Base-by-base conservation (phyloP, 2,113 vertebrate species). In the Oxygymnocypris stewartii region DNA sequence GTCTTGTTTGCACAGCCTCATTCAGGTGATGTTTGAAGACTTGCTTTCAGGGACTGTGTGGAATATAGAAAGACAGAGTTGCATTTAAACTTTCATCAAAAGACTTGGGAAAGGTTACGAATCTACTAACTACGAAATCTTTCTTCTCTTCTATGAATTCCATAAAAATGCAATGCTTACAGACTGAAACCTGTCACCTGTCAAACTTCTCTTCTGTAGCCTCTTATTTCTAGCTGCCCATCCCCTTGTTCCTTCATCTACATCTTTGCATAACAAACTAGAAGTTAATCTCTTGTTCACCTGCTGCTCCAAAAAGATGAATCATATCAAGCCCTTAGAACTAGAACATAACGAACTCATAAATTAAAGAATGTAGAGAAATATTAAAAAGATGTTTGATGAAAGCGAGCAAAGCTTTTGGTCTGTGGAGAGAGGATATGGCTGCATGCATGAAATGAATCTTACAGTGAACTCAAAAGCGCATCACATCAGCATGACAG, bases 401-500 rank as follows among this genome's bases (percentile, higher is more conserved):
- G 78, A 90, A 87, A 88, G 44, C 73, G 71, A 87, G 87, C 77
- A 1, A 81, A 59, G 74, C 86, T 59, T 86, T 81, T 87, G 47
- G 84, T 83, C 76, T 61, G 73, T 65, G 65, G 73, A 65, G 71
- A 88, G 84, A 44, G 87, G 67, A 80, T 75, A 65, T 25, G 31
- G 14, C 63, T 82, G 57, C 79, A 49, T 87, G 83, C 28, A 6
- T 67, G 73, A 86, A 86, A 87, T 77, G 61, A 84, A 88, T 88
- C 77, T 88, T 89, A 82, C 77, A 83, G 71, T 87, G 61, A 83
- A 85, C 85, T 81, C 77, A 89, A 89, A 82, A 88, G 81, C 57
- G 4, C 37, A 61, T 4, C 31, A 37, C 79, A 80, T 83, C 61
- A 37, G 61, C 84, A 79, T 86, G 63, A 78, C 85, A 79, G 16